Base-by-base conservation (phyloP, 2,797 vertebrate genomes). In the Coregonus sp. region DNA sequence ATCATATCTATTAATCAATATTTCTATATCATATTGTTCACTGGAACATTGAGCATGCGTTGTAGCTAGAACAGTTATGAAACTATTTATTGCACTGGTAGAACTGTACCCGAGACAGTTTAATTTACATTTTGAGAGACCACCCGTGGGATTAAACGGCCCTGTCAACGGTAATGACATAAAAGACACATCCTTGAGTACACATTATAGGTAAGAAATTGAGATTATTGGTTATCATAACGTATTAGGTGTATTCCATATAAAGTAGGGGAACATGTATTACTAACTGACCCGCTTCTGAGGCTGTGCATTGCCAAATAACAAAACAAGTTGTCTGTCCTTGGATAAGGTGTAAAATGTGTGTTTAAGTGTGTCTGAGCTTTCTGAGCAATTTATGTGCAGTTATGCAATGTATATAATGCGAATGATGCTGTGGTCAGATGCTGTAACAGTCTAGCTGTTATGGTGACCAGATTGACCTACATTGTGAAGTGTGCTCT, bases 61-160 rank as follows among this genome's bases (percentile, higher is more conserved):
- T 83, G 80, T 74, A n/a, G 40, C 33, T 16, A 6, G 0, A 20
- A 52, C 2, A 35, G 74, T 86, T 87, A 87, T 86, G 81, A 87
- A 87, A 88, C 78, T 6, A 52, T 37, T 54, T 65, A 7, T 11
- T 78, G 70, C 5, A 73, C 25, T 47, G 70, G 71, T 70, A 76
- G 31, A 59, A 70, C 65, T 2, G 0, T 74, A 5, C 51, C 35
- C 40, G 11, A 47, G 18, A 56, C 12, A 73, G 11, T 51, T 18
- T 4, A 35, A 33, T 31, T 54, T 3, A 72, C 5, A 11, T 9
- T 61, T 52, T 31, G 54, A 6, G 37, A 61, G 54, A 40, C 31
- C 20, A 40, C 61, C 33, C 16, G 35, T 4, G 40, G 40, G 9
- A 47, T 47, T 7, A n/a, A 73, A 61, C 54, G 54, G 11, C 9